These are phyloP conservation scores for Typhlichthys subterraneus DNA, from an alignment of 2,797 vertebrate species.

Conservation along the genomic window DNA sequence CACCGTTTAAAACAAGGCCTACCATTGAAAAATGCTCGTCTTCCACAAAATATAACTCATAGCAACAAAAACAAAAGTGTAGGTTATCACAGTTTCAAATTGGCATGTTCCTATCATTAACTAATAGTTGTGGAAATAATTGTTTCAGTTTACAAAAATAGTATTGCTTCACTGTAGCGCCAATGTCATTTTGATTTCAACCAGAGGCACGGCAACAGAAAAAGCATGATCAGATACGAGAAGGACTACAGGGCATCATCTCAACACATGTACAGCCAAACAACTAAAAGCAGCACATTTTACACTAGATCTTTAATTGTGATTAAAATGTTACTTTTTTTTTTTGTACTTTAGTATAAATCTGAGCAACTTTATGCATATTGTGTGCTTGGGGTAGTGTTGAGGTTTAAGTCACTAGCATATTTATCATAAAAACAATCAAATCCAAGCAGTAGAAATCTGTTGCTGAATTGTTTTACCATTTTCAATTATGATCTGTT, in stretches of 20 bases:
- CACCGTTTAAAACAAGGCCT: neutral
- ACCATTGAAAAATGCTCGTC: no score
- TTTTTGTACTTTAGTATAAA: no score
- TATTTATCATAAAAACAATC: no score
- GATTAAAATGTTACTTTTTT: neutral
- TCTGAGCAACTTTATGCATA: no score
- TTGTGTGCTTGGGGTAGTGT: no score
- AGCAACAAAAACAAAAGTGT: no score
- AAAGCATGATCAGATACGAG: neutral
- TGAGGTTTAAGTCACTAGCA: no score
- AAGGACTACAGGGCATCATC: neutral
- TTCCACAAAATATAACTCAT: no score
- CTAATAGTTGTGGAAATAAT: neutral
- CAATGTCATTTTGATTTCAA: neutral
- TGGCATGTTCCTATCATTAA: neutral
- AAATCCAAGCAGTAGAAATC: no score
- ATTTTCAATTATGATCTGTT: no score
- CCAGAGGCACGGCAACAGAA: slow-evolving; percentile 29
- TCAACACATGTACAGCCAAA: neutral
- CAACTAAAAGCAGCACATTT: neutral
- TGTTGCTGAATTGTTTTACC: no score
- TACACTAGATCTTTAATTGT: neutral
- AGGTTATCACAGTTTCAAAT: no score
- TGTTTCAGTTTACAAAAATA: neutral
- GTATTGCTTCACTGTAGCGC: slow-evolving; percentile 19